Base-by-base conservation (phyloP, 2,888 invertebrate species). In the Silvanus unidentatus region DNA sequence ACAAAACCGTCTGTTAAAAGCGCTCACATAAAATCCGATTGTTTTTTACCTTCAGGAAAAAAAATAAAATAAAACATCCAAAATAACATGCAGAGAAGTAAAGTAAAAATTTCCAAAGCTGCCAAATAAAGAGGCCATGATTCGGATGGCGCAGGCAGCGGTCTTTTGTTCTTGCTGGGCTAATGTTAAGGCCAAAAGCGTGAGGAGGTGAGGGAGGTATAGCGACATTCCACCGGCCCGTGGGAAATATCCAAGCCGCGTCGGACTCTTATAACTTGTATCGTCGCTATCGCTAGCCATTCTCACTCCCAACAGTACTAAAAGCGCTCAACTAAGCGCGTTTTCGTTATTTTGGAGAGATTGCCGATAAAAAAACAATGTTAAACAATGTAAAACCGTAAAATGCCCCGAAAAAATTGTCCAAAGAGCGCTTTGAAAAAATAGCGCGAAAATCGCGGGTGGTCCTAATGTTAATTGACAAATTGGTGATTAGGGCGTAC, bases 161-260 rank as follows among this genome's bases (percentile, higher is more conserved):
- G 54, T 48, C 62, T 64, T 65, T 65, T 65, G 64, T 64, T 65
- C 64, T 64, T 63, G 57, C 58, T 58, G 58, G 59, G 52, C 57
- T 56, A 54, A 54, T 58, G 59, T 55, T 60, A 52, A 55, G 52
- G 53, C 40, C 43, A 42, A 39, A 12, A 42, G 39, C 46, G 53
- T 45, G 48, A 50, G 49, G 49, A 53, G 54, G 55, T 49, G 54
- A 46, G 54, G 53, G 55, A 54, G 59, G 56, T 52, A 58, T 63
- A 62, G 65, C 66, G 66, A 66, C 66, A 66, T 66, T 66, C 66
- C 64, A 59, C 60, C 57, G 64, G 63, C 59, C 65, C 65, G 65
- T 65, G 66, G 66, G 65, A 66, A 64, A 63, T 63, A 59, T 57
- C 60, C 60, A 42, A 49, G 45, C 47, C 47, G 45, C 44, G 39